Evolutionary conservation across 23 tunicate species (phyloP), one percentile per base, ranked within the genome.

Genomic region (Styela plicata): DNA sequence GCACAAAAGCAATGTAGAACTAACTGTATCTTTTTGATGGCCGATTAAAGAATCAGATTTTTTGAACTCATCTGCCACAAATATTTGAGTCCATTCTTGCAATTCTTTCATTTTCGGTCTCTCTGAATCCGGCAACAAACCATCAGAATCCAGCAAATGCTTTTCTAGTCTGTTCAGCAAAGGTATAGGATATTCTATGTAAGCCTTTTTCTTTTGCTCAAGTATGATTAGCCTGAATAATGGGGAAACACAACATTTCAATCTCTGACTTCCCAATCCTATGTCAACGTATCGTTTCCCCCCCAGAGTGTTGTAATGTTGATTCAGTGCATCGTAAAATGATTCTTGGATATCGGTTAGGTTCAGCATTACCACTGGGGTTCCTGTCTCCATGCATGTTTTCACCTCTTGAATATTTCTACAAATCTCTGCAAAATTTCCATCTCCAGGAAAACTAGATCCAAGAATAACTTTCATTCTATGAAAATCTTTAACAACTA

Each of bases 231-330:
- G 52, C 22, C 88, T 69, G 63, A 89, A 89, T 5, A 74, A 22
- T 52, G 74, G 63, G 1, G 84, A 29, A 37, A 89, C 83, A 10
- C 88, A 63, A 33, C 88, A 89, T 74, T 89, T 89, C 0, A 89
- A 85, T 36, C 94, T 63, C 74, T 89, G 94, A 2, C 94, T 89
- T 73, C 94, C 94, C 63, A 89, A 82, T 53, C 88, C 94, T 35
- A 89, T 63, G 33, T 89, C 94, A 22, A 89, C 94, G 64, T 84
- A 89, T 31, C 89, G 33, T 71, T 89, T 85, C 2, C 85, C 94
- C 10, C 89, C 88, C 74, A 84, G 84, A 3, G 94, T 89, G 30
- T 84, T 84, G 79, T 89, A 89, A 74, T 89, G 94, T 64, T 89
- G 94, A 69, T 89, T 89, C 25, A 89, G 74, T 33, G 94, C 94